Base-by-base conservation (phyloP, 2,113 vertebrate genomes). In the Cervus canadensis region DNA sequence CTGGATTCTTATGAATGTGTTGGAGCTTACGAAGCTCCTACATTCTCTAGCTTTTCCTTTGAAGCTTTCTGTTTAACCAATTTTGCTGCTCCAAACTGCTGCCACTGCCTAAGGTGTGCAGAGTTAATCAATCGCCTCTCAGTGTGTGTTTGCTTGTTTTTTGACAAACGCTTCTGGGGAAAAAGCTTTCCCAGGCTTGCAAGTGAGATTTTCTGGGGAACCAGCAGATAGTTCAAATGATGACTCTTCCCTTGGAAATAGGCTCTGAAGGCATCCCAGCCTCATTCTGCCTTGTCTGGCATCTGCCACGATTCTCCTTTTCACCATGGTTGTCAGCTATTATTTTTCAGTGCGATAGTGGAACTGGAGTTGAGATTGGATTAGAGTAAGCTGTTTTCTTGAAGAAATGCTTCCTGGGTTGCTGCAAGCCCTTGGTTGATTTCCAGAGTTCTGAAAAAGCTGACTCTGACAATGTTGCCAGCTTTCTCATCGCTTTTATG, bases 11-110 rank as follows among this genome's bases (percentile, higher is more conserved):
- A 43, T 43, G 17, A 56, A 54, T 88, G 54, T 62, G 67, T 67
- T 92, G 91, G 48, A 94, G 13, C 64, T 95, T 97, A 43, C 45
- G 52, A 95, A 91, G 11, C 76, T 90, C 52, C 71, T 85, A 57
- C 7, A 48, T 81, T 64, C 10, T 87, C 74, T 33, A 95, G 62
- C 21, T 52, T 95, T 92, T 84, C 57, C 2, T 33, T 79, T 87
- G 67, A 64, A 59, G 26, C 33, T 84, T 89, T 94, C 33, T 89
- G 78, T 6, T 92, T 89, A 84, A 40, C 33, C 23, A 60, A 2
- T 67, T 56, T 40, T 40, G 78, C 78, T 92, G 40, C 17, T 40
- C 40, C 64, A 71, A 60, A 11, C 10, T 83, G 25, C 83, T 94
- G 50, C 14, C 36, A 74, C 26, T 82, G 45, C 13, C 89, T 92